Conservation (phyloP, 1,140 invertebrate genomes). For the Trichomalopsis sarcophagae region DNA sequence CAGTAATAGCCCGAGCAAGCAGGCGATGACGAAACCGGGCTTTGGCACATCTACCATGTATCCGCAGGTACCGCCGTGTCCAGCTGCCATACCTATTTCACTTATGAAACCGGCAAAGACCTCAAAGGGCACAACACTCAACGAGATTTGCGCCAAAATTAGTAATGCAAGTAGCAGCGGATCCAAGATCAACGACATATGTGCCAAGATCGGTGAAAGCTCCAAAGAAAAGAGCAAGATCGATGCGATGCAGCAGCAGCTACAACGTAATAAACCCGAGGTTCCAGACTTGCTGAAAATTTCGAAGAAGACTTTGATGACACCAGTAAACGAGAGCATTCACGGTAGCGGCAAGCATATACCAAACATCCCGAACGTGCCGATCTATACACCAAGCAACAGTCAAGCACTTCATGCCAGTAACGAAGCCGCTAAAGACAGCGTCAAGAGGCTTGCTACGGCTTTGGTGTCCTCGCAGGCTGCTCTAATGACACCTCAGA, state of each 20-base stretch:
- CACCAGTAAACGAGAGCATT: constrained; percentile 21
- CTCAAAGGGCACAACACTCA: constrained; percentile 66
- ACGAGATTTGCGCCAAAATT: constrained; percentile 69
- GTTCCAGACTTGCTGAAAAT: constrained; percentile 71
- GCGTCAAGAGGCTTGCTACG: constrained; percentile 22
- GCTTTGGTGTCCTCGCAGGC: constrained; percentile 44
- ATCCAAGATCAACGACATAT: constrained; percentile 73
- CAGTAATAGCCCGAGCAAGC: constrained; percentile 26
- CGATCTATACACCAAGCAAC: constrained; percentile 68
- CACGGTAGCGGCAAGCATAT: constrained; percentile 59
- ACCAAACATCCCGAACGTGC: constrained; percentile 69
- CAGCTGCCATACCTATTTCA: constrained; percentile 71
- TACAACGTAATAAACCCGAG: constrained; percentile 62
- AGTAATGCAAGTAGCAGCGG: constrained; percentile 57
- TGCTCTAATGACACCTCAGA: constrained; percentile 44
- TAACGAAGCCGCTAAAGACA: constrained; percentile 43
- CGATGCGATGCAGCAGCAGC: constrained; percentile 51
- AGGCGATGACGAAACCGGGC: constrained; percentile 17
- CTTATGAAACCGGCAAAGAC: constrained; percentile 66
- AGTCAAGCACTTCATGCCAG: constrained; percentile 30
- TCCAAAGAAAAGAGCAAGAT: constrained; percentile 71
- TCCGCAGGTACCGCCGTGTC: constrained; percentile 67
- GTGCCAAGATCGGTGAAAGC: constrained; percentile 71
- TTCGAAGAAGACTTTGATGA: constrained; percentile 61
- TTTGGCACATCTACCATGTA: constrained; percentile 46